Evolutionary conservation across 2,888 invertebrate species (phyloP).

Genomic region (Catocala nupta): DNA sequence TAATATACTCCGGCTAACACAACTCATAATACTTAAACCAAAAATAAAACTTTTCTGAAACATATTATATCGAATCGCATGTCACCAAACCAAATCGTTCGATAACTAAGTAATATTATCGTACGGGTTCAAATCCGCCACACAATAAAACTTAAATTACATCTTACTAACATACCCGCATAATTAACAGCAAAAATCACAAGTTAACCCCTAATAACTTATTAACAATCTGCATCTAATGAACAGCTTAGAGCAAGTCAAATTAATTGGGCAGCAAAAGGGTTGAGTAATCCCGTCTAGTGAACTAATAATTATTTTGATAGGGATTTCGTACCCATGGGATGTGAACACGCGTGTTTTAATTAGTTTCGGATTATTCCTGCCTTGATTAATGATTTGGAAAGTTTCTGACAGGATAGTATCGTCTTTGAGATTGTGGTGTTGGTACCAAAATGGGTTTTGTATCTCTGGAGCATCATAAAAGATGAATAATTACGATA

Average conservation of each 20-base stretch:
- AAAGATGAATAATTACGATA: no score
- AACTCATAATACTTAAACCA: no score
- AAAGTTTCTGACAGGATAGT: conserved; percentile 29
- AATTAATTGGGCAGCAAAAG: conserved; percentile 69
- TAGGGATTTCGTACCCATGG: conserved; percentile 64
- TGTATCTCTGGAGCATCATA: background rate
- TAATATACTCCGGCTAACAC: no score
- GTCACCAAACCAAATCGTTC: no score
- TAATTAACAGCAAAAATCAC: conserved; percentile 22
- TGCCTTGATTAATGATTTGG: conserved; percentile 68
- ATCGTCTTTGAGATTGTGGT: conserved; percentile 23
- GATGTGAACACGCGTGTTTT: conserved; percentile 67
- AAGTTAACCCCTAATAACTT: conserved; percentile 8
- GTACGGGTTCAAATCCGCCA: no score
- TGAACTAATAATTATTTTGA: conserved; percentile 73
- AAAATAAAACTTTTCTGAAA: no score
- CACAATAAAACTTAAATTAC: no score
- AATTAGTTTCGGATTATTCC: conserved; percentile 77
- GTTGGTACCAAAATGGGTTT: background rate
- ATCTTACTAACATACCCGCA: conserved; percentile 16
- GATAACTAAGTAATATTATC: no score
- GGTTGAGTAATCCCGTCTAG: conserved; percentile 61
- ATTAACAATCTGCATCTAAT: conserved; percentile 51
- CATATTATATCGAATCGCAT: no score
- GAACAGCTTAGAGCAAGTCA: conserved; percentile 62